phyloP scores from a whole-genome alignment of 2,113 vertebrate genomes.

The Chloroceryle aenea region DNA sequence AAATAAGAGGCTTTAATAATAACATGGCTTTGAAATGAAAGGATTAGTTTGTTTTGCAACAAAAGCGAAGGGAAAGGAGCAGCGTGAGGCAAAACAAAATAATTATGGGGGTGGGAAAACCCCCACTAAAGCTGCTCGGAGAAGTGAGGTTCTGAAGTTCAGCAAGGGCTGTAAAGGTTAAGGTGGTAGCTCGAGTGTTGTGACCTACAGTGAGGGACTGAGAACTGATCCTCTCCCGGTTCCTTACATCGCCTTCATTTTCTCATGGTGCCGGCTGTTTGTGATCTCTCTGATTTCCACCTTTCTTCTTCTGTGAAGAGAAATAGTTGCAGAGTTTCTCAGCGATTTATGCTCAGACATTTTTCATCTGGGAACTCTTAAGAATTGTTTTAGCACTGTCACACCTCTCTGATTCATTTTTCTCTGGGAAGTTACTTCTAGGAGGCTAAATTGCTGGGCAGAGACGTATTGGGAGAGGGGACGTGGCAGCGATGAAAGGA shows the following conservation, averaged over 20 bases:
- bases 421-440: conserved; percentile 1
- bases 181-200: not conserved
- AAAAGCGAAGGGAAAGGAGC: not conserved
- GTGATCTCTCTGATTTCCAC: not conserved
- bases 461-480: not conserved
- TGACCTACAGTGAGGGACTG: not conserved
- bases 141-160: not conserved
- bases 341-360: not conserved
- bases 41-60: not conserved
- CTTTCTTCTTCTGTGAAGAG: not conserved
- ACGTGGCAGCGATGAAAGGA: not conserved
- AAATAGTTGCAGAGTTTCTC: not conserved
- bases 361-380: conserved; percentile 39
- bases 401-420: not conserved
- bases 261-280: not conserved
- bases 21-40: conserved; percentile 35
- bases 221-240: not conserved
- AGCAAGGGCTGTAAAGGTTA: not conserved
- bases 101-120: not conserved
- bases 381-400: conserved; percentile 48
- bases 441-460: not conserved
- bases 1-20: conserved; percentile 28
- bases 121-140: not conserved
- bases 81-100: not conserved
- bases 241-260: not conserved